Base-by-base conservation (phyloP, 2,113 vertebrate genomes). In the Theristicus caerulescens region DNA sequence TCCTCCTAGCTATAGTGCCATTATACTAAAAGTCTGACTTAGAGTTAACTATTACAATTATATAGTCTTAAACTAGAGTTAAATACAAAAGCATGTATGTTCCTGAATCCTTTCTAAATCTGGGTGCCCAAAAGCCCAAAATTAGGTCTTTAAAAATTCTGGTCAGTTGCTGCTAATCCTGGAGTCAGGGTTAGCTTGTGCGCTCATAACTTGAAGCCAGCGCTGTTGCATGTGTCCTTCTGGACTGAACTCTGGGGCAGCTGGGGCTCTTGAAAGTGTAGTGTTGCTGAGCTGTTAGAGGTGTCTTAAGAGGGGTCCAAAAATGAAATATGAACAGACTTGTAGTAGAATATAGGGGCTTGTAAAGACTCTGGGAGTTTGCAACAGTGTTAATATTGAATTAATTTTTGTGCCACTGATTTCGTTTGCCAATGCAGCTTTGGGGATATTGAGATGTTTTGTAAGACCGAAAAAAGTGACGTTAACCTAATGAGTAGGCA, bases 61-160 rank as follows among this genome's bases (percentile, higher is more conserved):
- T 3, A 9, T 8, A 8, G 20, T 58, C 31, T 74, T 83, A 51
- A 79, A 38, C 25, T 27, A 34, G 40, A 66, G 31, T 46, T 61
- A 64, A 71, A 77, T 42, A 34, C 3, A 49, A 16, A 83, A 67
- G 11, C 1, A 2, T 20, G 6, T 5, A 9, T 1, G 1, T 27
- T 61, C 32, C 40, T n/a, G 42, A 83, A 38, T 49, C 10, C 22
- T 66, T 71, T 79, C 52, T 44, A 44, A 79, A 76, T 76, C 26
- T 22, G 8, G 6, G 18, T 36, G 18, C 9, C n/a, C 34, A 36
- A 31, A 88, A 78, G 19, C 32, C 16, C 36, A 22, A 69, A 85
- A 74, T 34, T 31, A 55, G 11, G 10, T 13, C 27, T 77, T 93
- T 27, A 46, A 65, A 64, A 49, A 21, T 4, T 40, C 32, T 40